phyloP scores from a whole-genome alignment of 2,113 vertebrate genomes.

The Platichthys flesus region DNA sequence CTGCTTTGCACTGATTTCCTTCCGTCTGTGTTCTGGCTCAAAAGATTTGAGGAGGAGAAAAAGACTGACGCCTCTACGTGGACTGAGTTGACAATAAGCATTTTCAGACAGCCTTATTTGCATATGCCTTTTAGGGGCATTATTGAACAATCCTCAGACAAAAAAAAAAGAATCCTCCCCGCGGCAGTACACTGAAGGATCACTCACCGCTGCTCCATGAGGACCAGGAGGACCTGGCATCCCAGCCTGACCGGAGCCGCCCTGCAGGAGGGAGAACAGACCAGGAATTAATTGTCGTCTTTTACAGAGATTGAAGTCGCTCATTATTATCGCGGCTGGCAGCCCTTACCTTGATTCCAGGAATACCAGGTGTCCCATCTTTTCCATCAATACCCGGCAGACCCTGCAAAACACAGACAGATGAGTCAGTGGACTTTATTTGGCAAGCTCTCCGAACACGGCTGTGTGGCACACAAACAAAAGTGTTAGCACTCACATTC shows the following conservation, averaged over 20 bases:
- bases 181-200: conserved; percentile 9
- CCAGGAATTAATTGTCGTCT: conserved; percentile 16
- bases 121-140: conserved; percentile 5
- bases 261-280: conserved; percentile 77
- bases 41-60: conserved; percentile 24
- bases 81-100: conserved; percentile 38
- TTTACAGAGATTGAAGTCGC: conserved; percentile 1
- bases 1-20: conserved; percentile 18
- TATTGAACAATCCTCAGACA: neutral
- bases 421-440: conserved; percentile 47
- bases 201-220: conserved; percentile 92
- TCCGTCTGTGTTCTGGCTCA: conserved; percentile 28
- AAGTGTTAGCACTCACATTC: conserved; percentile 83
- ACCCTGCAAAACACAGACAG: conserved; percentile 82
- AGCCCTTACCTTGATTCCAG: conserved; percentile 90
- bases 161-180: neutral
- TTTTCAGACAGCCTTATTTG: conserved; percentile 34
- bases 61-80: conserved; percentile 46
- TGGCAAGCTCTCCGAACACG: conserved; percentile 32
- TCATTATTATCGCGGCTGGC: conserved; percentile 33
- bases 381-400: conserved; percentile 97
- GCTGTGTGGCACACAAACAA: conserved; percentile 33
- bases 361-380: conserved; percentile 92
- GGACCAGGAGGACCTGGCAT: conserved; percentile 88
- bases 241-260: conserved; percentile 85